Percentiles rank a stretch among this genome's conserved stretches.
These are phyloP conservation scores for Petrocephalus zakoni DNA, from an alignment of 2,113 vertebrate genomes.

Conservation along the genomic window DNA sequence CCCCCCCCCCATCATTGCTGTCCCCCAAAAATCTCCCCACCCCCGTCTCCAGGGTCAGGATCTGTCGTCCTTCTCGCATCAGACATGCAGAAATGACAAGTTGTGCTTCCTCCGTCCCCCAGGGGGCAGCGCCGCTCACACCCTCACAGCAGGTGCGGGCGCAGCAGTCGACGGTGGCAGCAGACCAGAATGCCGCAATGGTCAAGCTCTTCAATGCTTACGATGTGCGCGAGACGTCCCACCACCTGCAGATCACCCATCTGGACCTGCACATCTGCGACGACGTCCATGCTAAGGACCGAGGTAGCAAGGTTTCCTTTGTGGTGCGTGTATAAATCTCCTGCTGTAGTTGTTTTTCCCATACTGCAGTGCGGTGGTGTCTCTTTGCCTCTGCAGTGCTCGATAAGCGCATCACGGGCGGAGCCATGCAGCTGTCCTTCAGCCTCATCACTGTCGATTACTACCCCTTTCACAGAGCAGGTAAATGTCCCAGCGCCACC, in stretches of 20 bases:
- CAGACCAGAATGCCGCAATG: conserved; percentile 79
- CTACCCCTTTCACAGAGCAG: conserved; percentile 95
- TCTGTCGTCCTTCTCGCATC: background rate
- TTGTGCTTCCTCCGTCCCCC: conserved; percentile 28
- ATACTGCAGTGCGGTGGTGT: background rate
- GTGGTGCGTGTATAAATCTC: background rate
- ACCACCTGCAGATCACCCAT: conserved; percentile 92
- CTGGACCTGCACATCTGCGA: conserved; percentile 97
- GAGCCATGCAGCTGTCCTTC: conserved; percentile 96
- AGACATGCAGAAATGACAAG: background rate
- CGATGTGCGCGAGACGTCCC: conserved; percentile 92
- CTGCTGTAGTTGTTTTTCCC: background rate
- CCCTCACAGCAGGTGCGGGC: conserved; percentile 75
- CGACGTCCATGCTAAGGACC: conserved; percentile 87
- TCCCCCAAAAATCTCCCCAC: background rate
- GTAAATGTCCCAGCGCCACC: conserved; percentile 46
- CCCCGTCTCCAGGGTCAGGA: background rate
- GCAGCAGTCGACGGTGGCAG: conserved; percentile 66
- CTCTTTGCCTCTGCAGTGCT: conserved; percentile 53
- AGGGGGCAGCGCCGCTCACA: conserved; percentile 68
- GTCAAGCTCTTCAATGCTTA: conserved; percentile 79
- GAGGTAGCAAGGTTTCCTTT: conserved; percentile 62
- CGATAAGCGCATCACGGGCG: conserved; percentile 80
- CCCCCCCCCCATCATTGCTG: background rate
- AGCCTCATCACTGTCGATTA: conserved; percentile 89